These are phyloP conservation scores for Geophilus truncorum DNA, from an alignment of 2,888 invertebrate species.

Conservation along the genomic window DNA sequence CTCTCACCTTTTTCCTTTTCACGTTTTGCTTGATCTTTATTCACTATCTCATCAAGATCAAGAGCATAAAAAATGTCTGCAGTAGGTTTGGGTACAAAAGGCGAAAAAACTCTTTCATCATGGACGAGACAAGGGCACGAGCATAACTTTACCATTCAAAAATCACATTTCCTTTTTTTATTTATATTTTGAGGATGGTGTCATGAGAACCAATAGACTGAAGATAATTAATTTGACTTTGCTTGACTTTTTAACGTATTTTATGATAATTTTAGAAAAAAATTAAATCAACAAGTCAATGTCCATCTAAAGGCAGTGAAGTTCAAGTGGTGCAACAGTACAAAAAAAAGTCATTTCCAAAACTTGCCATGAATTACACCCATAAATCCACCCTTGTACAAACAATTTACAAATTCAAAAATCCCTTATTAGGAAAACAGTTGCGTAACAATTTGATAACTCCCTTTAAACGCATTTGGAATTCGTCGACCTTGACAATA, in stretches of 20 bases:
- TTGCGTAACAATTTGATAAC: neutral
- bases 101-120: slow-evolving; percentile 4
- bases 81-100: neutral
- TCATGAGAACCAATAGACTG: neutral
- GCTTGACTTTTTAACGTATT: neutral
- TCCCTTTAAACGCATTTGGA: neutral
- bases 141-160: neutral
- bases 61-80: slow-evolving; percentile 3
- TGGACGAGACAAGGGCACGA: neutral
- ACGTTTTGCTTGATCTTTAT: neutral
- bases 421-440: neutral
- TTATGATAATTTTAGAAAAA: too few species aligned
- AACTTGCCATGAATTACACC: too few species aligned
- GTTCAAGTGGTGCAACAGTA: too few species aligned
- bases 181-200: neutral
- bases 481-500: neutral
- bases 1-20: slow-evolving; percentile 16
- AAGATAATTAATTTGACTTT: neutral
- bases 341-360: too few species aligned
- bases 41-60: slow-evolving; percentile 8
- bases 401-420: too few species aligned
- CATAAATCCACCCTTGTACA: too few species aligned
- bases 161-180: neutral
- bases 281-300: too few species aligned
- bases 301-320: too few species aligned